phyloP scores from a whole-genome alignment of 2,888 invertebrate genomes.

The Podabrus alpinus region DNA sequence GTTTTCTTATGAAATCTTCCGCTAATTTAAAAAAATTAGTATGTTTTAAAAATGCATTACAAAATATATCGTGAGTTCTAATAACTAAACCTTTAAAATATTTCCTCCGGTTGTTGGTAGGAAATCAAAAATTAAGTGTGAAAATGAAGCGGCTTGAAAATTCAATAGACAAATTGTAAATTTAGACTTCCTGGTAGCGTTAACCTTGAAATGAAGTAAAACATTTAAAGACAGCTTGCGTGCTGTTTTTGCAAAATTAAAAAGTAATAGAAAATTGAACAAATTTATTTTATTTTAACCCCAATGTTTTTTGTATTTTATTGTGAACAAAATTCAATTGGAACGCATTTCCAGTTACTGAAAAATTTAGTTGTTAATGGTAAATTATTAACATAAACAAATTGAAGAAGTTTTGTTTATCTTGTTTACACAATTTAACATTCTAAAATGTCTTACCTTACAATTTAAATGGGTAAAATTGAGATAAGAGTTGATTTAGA shows the following conservation, averaged over 20 bases:
- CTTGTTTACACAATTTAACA: not conserved
- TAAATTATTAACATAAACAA: not conserved
- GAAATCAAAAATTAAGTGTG: not conserved
- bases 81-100: not conserved
- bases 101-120: not conserved
- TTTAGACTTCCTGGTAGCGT: not conserved
- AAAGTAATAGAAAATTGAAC: not conserved
- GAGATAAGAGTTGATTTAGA: conserved; percentile 5
- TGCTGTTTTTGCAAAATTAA: not conserved
- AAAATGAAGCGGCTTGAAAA: not conserved
- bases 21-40: not conserved
- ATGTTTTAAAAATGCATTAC: not conserved
- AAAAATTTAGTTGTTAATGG: not conserved
- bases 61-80: not conserved
- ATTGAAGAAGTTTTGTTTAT: not conserved
- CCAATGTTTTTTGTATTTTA: not conserved
- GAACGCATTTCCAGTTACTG: not conserved
- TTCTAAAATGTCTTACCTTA: not conserved
- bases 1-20: not conserved
- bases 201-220: not conserved
- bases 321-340: not conserved
- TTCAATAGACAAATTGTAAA: not conserved
- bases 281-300: not conserved
- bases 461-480: not conserved
- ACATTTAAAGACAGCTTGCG: not conserved